Percentiles rank a stretch among this genome's conserved stretches.
These are phyloP conservation scores for Polia nebulosa DNA, from an alignment of 2,888 invertebrate species.

Conservation along the genomic window DNA sequence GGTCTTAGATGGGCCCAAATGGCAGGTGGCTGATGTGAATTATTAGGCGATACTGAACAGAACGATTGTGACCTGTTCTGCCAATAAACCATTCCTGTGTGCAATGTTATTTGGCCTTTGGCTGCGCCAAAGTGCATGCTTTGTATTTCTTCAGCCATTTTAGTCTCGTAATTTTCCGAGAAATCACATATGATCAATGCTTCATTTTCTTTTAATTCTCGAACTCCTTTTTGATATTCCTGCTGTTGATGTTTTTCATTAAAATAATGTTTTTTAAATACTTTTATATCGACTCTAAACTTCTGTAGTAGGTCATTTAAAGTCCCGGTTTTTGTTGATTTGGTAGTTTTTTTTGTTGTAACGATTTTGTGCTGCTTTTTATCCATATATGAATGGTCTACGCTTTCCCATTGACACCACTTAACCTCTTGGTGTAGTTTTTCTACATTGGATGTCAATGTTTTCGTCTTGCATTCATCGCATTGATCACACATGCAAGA, in stretches of 20 bases:
- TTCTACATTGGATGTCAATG: constrained; percentile 4
- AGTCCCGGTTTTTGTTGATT: constrained; percentile 41
- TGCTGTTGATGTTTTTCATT: constrained; percentile 54
- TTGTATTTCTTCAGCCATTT: constrained; percentile 58
- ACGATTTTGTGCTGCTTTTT: constrained; percentile 45
- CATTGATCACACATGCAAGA: constrained; percentile 27
- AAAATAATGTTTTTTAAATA: constrained; percentile 48
- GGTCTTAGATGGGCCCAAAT: constrained; percentile 46
- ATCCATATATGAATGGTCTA: constrained; percentile 48
- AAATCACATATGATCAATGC: constrained; percentile 55
- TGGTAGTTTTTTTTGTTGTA: constrained; percentile 33
- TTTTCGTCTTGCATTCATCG: constrained; percentile 18
- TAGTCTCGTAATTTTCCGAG: constrained; percentile 61
- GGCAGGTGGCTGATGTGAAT: constrained; percentile 51
- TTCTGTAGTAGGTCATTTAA: constrained; percentile 6
- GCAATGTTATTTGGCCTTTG: constrained; percentile 56
- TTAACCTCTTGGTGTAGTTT: constrained; percentile 18
- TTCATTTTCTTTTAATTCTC: constrained; percentile 47
- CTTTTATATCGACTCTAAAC: background rate
- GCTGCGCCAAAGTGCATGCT: constrained; percentile 62
- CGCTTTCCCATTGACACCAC: constrained; percentile 56
- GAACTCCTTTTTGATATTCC: constrained; percentile 51
- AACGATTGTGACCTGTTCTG: constrained; percentile 53
- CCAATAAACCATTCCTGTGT: constrained; percentile 59
- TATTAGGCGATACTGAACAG: constrained; percentile 52